Evolutionary conservation across 2,888 invertebrate species (phyloP).

Genomic region (Byasa hedistus): DNA sequence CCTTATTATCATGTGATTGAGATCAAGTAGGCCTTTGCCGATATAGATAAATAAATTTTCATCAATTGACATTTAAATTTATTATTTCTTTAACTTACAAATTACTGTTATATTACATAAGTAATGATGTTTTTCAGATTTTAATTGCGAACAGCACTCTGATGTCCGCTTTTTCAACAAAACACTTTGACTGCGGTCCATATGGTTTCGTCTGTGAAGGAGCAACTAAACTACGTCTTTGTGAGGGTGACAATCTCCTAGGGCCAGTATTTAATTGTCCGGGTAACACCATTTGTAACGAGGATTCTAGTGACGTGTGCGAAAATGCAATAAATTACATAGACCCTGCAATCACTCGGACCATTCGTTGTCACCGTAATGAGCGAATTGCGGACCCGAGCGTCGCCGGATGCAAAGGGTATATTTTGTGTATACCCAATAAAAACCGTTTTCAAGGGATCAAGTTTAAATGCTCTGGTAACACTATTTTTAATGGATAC

Average conservation of each 20-base stretch:
- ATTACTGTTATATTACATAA: background rate
- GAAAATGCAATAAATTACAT: slow-evolving; percentile 60
- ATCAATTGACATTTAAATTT: background rate
- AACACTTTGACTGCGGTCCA: slow-evolving; percentile 58
- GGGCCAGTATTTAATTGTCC: slow-evolving; percentile 69
- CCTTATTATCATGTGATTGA: too few species aligned
- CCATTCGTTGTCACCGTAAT: slow-evolving; percentile 58
- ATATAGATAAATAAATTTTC: background rate
- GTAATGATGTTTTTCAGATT: slow-evolving; percentile 37
- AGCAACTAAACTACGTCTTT: slow-evolving; percentile 55
- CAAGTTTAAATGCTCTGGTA: slow-evolving; percentile 69
- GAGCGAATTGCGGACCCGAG: slow-evolving; percentile 69
- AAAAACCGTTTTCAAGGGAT: slow-evolving; percentile 69
- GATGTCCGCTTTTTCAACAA: slow-evolving; percentile 39
- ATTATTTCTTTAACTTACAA: background rate
- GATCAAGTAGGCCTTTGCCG: too few species aligned
- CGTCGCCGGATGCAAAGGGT: slow-evolving; percentile 70
- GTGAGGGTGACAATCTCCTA: slow-evolving; percentile 56
- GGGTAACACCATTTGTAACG: slow-evolving; percentile 64
- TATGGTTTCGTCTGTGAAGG: slow-evolving; percentile 68
- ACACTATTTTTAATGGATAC: slow-evolving; percentile 66
- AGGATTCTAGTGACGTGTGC: slow-evolving; percentile 68
- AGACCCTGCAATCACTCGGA: slow-evolving; percentile 56
- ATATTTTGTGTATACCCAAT: slow-evolving; percentile 70
- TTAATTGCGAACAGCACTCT: slow-evolving; percentile 26